These are phyloP conservation scores for Ernsta delagoae DNA, from an alignment of 2,888 invertebrate species.

Conservation along the genomic window DNA sequence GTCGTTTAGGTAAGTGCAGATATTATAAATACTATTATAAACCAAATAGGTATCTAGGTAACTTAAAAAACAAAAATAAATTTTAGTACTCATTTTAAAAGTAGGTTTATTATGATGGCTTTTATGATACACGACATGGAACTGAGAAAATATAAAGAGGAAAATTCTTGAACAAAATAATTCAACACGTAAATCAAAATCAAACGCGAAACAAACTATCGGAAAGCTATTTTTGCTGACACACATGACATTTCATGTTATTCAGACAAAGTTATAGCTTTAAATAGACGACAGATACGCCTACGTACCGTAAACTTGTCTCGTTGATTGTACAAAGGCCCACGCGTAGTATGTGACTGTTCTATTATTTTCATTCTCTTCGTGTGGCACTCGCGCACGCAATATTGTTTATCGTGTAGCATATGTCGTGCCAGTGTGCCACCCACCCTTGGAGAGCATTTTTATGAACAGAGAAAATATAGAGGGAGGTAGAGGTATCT, in stretches of 20 bases:
- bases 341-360: neutral
- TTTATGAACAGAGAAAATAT: neutral
- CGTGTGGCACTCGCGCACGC: conserved; percentile 1
- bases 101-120: neutral
- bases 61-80: neutral
- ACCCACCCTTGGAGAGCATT: neutral
- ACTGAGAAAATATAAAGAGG: neutral
- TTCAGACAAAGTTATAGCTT: neutral
- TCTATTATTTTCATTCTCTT: conserved; percentile 1
- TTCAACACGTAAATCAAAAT: too few species aligned
- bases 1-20: too few species aligned
- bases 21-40: too few species aligned
- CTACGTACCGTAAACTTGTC: neutral
- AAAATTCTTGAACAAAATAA: too few species aligned
- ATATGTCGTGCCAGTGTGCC: neutral
- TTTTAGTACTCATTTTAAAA: neutral
- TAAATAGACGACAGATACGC: conserved; percentile 3
- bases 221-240: conserved; percentile 2
- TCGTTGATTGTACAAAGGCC: neutral
- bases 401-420: neutral
- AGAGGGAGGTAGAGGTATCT: neutral
- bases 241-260: neutral
- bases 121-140: neutral
- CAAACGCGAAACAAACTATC: too few species aligned
- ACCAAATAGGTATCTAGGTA: too few species aligned